phyloP scores from a whole-genome alignment of 2,797 vertebrate genomes.

The Paedocypris micromegethes region DNA sequence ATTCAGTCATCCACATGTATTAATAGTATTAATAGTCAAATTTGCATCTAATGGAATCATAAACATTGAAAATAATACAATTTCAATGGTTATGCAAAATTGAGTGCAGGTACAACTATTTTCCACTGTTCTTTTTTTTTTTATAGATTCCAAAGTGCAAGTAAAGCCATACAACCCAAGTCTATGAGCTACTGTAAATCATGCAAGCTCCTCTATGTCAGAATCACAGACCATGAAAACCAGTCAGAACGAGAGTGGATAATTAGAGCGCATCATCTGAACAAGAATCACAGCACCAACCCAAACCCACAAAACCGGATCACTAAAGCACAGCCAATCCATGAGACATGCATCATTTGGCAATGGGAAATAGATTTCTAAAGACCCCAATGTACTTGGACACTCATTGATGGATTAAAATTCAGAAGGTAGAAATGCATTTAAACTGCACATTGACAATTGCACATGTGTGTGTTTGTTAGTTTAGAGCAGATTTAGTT shows the following conservation, averaged over 20 bases:
- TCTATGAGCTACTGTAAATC: neutral
- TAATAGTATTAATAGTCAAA: too few relatives aligned
- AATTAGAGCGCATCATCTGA: constrained; percentile 19
- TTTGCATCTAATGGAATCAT: too few relatives aligned
- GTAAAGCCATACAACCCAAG: constrained; percentile 15
- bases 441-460: too few relatives aligned
- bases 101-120: too few relatives aligned
- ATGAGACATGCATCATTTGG: constrained; percentile 33
- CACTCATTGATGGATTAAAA: neutral
- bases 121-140: too few relatives aligned
- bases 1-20: too few relatives aligned
- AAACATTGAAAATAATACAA: too few relatives aligned
- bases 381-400: constrained; percentile 17
- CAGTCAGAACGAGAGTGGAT: constrained; percentile 11
- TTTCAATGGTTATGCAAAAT: too few relatives aligned
- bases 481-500: too few relatives aligned
- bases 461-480: too few relatives aligned
- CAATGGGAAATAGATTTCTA: constrained; percentile 3
- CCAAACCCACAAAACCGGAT: constrained; percentile 44
- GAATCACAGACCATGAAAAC: constrained; percentile 25
- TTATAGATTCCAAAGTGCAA: neutral
- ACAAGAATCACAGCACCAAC: constrained; percentile 26
- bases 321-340: constrained; percentile 28
- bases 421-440: too few relatives aligned
- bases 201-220: neutral